These are phyloP conservation scores for Tachysurus vachellii DNA, from an alignment of 2,113 vertebrate genomes.

Conservation along the genomic window DNA sequence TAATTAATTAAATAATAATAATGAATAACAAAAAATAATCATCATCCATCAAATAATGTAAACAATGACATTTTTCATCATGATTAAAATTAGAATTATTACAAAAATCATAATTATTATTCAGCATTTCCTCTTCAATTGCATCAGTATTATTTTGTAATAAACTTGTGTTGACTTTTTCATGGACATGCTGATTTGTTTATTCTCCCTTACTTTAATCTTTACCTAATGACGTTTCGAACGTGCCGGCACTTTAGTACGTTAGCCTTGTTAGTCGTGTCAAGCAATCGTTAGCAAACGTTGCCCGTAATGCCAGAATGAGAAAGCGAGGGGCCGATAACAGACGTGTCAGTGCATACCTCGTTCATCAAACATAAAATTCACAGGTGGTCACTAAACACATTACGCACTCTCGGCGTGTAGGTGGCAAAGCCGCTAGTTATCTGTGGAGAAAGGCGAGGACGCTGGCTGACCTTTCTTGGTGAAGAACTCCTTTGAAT, in stretches of 20 bases:
- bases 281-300: background rate
- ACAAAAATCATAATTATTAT: too few relatives aligned
- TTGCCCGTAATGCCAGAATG: background rate
- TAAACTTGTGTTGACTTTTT: background rate
- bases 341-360: background rate
- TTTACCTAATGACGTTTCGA: background rate
- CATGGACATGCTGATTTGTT: too few relatives aligned
- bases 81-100: too few relatives aligned
- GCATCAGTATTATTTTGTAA: background rate
- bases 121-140: too few relatives aligned
- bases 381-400: conserved; percentile 6
- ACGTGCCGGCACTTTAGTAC: background rate
- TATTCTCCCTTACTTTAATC: background rate
- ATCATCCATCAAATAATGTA: too few relatives aligned
- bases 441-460: background rate
- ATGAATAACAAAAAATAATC: too few relatives aligned
- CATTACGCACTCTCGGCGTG: background rate
- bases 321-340: background rate
- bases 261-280: background rate
- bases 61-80: too few relatives aligned
- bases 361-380: conserved; percentile 2
- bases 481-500: conserved; percentile 98
- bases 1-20: too few relatives aligned
- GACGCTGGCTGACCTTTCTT: conserved; percentile 89
- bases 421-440: background rate